Base-by-base conservation (phyloP, 2,888 invertebrate species). In the Herminia tarsipennalis region DNA sequence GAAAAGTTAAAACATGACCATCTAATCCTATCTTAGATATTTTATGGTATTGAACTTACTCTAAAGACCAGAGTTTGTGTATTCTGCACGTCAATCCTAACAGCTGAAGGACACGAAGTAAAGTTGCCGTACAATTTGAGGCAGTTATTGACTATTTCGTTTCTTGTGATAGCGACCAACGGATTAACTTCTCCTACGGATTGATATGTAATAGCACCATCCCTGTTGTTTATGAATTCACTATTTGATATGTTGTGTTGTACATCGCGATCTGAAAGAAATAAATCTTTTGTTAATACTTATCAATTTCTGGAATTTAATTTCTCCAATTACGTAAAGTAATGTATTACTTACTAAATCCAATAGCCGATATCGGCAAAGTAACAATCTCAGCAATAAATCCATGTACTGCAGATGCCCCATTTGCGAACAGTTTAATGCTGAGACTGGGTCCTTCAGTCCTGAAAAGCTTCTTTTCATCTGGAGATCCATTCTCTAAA, bases 351-450 rank as follows among this genome's bases (percentile, higher is more conserved):
- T 95, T 90, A 97, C 97, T 96, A 69, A 97, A 95, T 73, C 96
- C 97, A 78, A 97, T 95, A 4, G 96, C 96, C 28, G 98, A 97
- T 73, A 98, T 96, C 0, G 99, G 99, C 25, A 99, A 88, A 0
- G 98, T 98, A 0, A 99, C 96, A 36, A 99, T 94, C 91, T 99
- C 99, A 9, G 99, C 99, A 55, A 99, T 96, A 76, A 99, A 99
- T 14, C 99, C 99, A 82, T 98, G 96, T 9, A 94, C 93, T n/a
- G 95, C 95, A 17, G 98, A 97, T 0, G 99, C 99, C 14, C 99
- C 98, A 64, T 98, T 98, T 0, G 98, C 98, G 72, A 98, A 97
- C 12, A 99, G 84, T 72, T 97, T 96, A 0, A 99, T 92, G 69
- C 98, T 98, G 61, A 99, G 84, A 65, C 96, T 96, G 0, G 97